Base-by-base conservation (phyloP, 2,888 invertebrate species). In the Muschampia plurimacula region DNA sequence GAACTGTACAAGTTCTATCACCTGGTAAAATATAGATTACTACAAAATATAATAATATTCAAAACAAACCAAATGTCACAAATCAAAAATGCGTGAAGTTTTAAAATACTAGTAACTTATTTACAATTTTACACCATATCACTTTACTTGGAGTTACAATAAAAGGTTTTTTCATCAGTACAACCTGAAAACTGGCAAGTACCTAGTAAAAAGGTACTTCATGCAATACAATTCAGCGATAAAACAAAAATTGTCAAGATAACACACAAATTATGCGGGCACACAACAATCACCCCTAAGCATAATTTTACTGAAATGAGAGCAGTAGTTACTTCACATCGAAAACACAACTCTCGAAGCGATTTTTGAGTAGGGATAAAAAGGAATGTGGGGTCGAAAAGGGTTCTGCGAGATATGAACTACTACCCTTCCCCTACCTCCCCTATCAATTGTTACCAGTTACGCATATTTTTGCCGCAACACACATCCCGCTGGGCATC, bases 361-460 rank as follows among this genome's bases (percentile, higher is more conserved):
- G 87, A 89, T 92, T 92, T 92, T 91, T 90, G 89, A 92, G 87
- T 83, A 88, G 89, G 92, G 91, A 92, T 90, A 88, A 91, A 88
- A 88, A 88, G 85, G 81, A 86, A 84, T 85, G 85, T 84, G 84
- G 89, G 89, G 89, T 87, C 84, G 84, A 83, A 87, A 91, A 90
- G 90, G 92, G 91, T 88, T 86, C 86, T 74, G 81, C 76, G 81
- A 84, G 84, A 86, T 88, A 88, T 86, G 86, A 88, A 88, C 87
- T 89, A 87, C 81, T 83, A 84, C 88, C 89, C 90, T 84, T 84
- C 84, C 78, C 81, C 77, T 80, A 81, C 80, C 86, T 82, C 81
- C 86, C 92, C 89, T 87, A 89, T 88, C 91, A 89, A 91, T 90
- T 90, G 91, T 92, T 90, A 89, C 90, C 87, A 89, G 89, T 90